Evolutionary conservation across 2,797 vertebrate species (phyloP), one percentile per base, ranked within the genome.

Genomic region (Poecilia gillii): DNA sequence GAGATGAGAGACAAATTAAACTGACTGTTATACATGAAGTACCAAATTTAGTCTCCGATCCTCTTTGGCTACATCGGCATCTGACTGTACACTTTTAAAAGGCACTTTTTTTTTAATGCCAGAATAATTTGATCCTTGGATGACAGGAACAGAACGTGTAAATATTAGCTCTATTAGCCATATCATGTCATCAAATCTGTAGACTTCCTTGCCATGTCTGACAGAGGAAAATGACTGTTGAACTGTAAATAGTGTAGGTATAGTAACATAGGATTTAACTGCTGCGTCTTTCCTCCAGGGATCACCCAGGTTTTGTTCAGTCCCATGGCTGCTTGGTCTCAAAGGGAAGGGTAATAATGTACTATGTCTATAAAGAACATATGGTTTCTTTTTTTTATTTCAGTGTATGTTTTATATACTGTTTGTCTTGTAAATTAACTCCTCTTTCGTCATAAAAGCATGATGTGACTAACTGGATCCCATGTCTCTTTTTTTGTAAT

Each of bases 391-490:
- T 94, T 94, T 94, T 95, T 95, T 85, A 91, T 92, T 94, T 95
- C 85, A 88, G 81, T 94, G 83, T 92, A 79, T 93, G 91, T 96
- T 95, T 96, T 96, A 94, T 96, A 95, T 95, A 93, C 93, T 49
- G 94, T 95, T 93, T 94, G 94, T 95, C 95, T 94, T 96, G 94
- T 94, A 93, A 93, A 93, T 89, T 4, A 91, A 91, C 73, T 90
- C 84, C 73, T 94, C 94, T 88, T 95, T 93, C 76, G 91, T 96
- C 95, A 96, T 95, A 96, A 96, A 96, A 94, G 95, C 95, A 96
- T 96, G 95, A 94, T 95, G 94, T 94, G 90, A 95, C 92, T 92
- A 36, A 23, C 70, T 4, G 85, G 76, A 71, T 90, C 84, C 49
- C 62, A 75, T 84, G 77, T 91, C 79, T 85, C 73, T 91, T 87